Percentiles rank a stretch among this genome's conserved stretches.
phyloP scores from a whole-genome alignment of 2,888 invertebrate species.

The Teinopalpus imperialis region DNA sequence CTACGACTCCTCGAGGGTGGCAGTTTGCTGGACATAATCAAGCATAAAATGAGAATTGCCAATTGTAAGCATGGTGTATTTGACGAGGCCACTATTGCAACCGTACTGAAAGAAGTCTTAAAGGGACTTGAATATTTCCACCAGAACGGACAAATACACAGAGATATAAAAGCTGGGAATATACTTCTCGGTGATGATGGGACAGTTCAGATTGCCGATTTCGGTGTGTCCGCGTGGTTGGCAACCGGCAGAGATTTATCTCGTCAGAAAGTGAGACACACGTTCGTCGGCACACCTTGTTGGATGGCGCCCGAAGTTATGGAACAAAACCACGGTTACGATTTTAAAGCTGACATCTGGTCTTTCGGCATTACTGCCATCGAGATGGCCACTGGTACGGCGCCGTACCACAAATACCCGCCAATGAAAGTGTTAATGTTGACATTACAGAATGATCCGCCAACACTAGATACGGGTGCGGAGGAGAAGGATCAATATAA shows the following conservation, averaged over 20 bases:
- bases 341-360: slow-evolving; percentile 96
- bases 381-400: slow-evolving; percentile 99
- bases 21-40: slow-evolving; percentile 94
- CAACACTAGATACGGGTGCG: slow-evolving; percentile 96
- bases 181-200: slow-evolving; percentile 98
- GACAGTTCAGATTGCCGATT: slow-evolving; percentile 99
- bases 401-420: slow-evolving; percentile 99
- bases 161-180: slow-evolving; percentile 90
- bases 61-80: slow-evolving; percentile 98
- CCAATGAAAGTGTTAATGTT: slow-evolving; percentile 99
- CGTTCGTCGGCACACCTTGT: slow-evolving; percentile 99
- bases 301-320: slow-evolving; percentile 99
- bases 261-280: slow-evolving; percentile 97
- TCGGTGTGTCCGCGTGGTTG: slow-evolving; percentile 99
- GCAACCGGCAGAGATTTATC: slow-evolving; percentile 98
- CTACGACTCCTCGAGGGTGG: slow-evolving; percentile 97
- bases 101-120: slow-evolving; percentile 97
- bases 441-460: slow-evolving; percentile 99
- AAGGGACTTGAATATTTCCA: slow-evolving; percentile 99
- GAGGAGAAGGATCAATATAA: slow-evolving; percentile 99
- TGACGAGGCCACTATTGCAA: slow-evolving; percentile 98
- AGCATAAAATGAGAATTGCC: slow-evolving; percentile 95
- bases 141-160: slow-evolving; percentile 97
- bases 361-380: slow-evolving; percentile 98
- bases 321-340: slow-evolving; percentile 99